Evolutionary conservation across 2,888 invertebrate species (phyloP).

Genomic region (Margaritifera margaritifera): DNA sequence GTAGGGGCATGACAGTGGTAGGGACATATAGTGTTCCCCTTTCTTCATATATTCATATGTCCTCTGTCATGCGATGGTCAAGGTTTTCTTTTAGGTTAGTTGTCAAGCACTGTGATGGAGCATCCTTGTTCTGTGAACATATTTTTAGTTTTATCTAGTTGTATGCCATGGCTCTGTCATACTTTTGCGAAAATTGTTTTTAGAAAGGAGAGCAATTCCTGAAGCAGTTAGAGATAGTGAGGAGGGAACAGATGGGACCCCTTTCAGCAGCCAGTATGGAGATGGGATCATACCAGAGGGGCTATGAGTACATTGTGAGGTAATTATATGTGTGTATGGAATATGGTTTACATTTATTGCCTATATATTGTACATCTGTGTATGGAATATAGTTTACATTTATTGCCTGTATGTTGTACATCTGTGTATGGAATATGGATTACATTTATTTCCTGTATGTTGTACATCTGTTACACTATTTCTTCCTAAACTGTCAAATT

Average conservation of each 20-base stretch:
- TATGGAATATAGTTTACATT: not conserved
- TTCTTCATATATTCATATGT: too few relatives aligned
- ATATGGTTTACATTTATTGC: not conserved
- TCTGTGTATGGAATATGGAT: not conserved
- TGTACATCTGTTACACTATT: too few relatives aligned
- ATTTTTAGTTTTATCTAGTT: too few relatives aligned
- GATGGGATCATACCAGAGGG: slow-evolving; percentile 84
- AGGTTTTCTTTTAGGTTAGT: too few relatives aligned
- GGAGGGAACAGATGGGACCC: slow-evolving; percentile 74
- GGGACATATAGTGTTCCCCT: too few relatives aligned
- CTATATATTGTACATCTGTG: not conserved
- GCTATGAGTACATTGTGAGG: slow-evolving; percentile 81
- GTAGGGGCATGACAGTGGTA: too few relatives aligned
- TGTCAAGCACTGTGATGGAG: too few relatives aligned
- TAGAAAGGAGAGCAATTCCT: slow-evolving; percentile 59
- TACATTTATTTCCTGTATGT: not conserved
- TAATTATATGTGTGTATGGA: slow-evolving; percentile 13
- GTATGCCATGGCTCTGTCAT: too few relatives aligned
- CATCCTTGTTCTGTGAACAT: too few relatives aligned
- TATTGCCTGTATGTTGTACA: not conserved
- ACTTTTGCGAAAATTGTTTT: slow-evolving; percentile 8
- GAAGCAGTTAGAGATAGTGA: slow-evolving; percentile 61
- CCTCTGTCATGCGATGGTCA: too few relatives aligned
- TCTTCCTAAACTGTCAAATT: too few relatives aligned
- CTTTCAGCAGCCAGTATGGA: slow-evolving; percentile 83